Conservation (phyloP, 2,888 invertebrate genomes). For the Coenonympha glycerion region DNA sequence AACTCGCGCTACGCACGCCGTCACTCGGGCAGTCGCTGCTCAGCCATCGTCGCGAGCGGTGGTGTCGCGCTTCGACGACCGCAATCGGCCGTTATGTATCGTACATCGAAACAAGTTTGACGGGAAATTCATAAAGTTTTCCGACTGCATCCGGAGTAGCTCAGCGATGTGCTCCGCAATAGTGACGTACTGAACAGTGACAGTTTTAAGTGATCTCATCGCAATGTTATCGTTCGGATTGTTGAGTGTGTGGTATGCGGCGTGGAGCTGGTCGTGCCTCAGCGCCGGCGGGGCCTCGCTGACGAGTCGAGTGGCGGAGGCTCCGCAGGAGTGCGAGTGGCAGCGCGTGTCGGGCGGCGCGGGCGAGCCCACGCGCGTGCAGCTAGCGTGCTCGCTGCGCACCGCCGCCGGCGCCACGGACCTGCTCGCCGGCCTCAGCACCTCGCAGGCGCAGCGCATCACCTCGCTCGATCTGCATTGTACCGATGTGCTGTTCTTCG, state of each 20-base stretch:
- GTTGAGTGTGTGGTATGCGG: slow-evolving; percentile 58
- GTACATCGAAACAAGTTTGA: slow-evolving; percentile 74
- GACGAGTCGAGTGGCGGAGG: slow-evolving; percentile 76
- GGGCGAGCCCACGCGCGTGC: slow-evolving; percentile 74
- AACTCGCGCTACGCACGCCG: slow-evolving; percentile 56
- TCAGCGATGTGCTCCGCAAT: slow-evolving; percentile 65
- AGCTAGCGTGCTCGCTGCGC: slow-evolving; percentile 79
- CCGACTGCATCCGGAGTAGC: slow-evolving; percentile 61
- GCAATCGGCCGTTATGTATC: slow-evolving; percentile 67
- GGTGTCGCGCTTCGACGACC: slow-evolving; percentile 39
- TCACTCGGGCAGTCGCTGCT: slow-evolving; percentile 63
- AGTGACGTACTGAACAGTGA: slow-evolving; percentile 71
- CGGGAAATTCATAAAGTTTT: slow-evolving; percentile 73
- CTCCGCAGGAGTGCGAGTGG: slow-evolving; percentile 85
- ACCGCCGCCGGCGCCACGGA: slow-evolving; percentile 80
- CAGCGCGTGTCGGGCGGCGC: slow-evolving; percentile 72
- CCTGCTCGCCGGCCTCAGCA: slow-evolving; percentile 78
- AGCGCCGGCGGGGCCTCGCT: slow-evolving; percentile 63
- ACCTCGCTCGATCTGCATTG: slow-evolving; percentile 81
- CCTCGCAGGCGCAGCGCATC: slow-evolving; percentile 81
- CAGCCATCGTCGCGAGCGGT: slow-evolving; percentile 48
- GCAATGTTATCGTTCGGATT: slow-evolving; percentile 69
- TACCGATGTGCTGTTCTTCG: slow-evolving; percentile 83
- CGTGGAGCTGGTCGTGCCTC: slow-evolving; percentile 58
- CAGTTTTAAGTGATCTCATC: slow-evolving; percentile 67